phyloP scores from a whole-genome alignment of 1,140 invertebrate species.

The Oscheius sp. region DNA sequence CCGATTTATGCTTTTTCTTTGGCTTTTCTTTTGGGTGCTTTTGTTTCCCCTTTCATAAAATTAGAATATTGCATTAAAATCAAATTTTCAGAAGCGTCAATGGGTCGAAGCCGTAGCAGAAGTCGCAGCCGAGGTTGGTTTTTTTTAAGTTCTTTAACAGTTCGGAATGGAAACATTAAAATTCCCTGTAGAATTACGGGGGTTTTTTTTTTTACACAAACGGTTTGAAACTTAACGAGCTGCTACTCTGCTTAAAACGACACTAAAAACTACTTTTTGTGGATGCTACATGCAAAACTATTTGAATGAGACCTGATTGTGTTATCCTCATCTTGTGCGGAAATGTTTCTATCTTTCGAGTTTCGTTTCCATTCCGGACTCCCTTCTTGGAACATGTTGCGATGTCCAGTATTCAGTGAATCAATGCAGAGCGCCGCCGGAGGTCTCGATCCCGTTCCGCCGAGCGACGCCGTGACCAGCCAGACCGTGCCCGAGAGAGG shows the following conservation, averaged over 20 bases:
- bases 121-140: constrained; percentile 29
- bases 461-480: constrained; percentile 17
- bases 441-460: constrained; percentile 15
- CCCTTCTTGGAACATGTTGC: too few species aligned
- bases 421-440: constrained; percentile 1
- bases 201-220: too few species aligned
- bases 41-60: too few species aligned
- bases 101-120: constrained; percentile 31
- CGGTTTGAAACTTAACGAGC: too few species aligned
- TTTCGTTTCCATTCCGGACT: too few species aligned
- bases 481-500: constrained; percentile 10
- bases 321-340: not conserved
- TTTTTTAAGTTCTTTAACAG: not conserved
- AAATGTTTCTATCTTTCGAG: not conserved
- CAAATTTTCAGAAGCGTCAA: not conserved
- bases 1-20: not conserved
- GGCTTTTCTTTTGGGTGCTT: not conserved
- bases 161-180: not conserved
- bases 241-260: too few species aligned
- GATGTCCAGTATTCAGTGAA: not conserved
- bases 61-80: too few species aligned
- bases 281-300: not conserved
- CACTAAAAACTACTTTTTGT: not conserved
- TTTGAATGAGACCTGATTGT: not conserved
- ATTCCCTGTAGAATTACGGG: not conserved